Evolutionary conservation across 1,140 invertebrate genomes (phyloP).

Genomic region (Zaprionus gabonicus): DNA sequence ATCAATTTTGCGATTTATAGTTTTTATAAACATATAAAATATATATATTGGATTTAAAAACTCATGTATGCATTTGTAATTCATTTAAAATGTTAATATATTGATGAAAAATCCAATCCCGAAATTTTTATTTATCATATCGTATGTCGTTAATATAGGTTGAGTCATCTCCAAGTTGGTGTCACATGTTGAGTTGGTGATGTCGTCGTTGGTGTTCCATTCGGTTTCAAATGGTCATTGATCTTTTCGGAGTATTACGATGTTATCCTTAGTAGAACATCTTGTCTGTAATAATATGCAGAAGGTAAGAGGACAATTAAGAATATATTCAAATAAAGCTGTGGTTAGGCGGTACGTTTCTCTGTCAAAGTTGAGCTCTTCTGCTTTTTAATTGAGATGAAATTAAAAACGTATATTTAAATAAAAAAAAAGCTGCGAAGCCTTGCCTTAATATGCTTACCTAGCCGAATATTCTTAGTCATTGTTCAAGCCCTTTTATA

Average conservation of each 20-base stretch:
- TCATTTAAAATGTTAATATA: constrained; percentile 68
- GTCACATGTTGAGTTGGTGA: constrained; percentile 31
- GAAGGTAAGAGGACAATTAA: neutral
- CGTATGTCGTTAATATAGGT: constrained; percentile 29
- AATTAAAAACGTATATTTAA: constrained; percentile 62
- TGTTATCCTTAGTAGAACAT: constrained; percentile 32
- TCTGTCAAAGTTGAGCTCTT: constrained; percentile 76
- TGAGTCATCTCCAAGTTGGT: constrained; percentile 28
- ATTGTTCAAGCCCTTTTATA: constrained; percentile 64
- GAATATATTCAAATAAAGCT: neutral
- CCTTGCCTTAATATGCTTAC: constrained; percentile 73
- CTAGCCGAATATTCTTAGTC: constrained; percentile 71
- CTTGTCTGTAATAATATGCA: constrained; percentile 38
- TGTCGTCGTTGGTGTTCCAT: constrained; percentile 21
- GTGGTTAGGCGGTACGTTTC: constrained; percentile 44
- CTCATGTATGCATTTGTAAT: constrained; percentile 69
- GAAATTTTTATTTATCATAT: constrained; percentile 53
- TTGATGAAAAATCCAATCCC: constrained; percentile 66
- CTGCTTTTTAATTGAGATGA: constrained; percentile 59
- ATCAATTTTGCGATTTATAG: constrained; percentile 64
- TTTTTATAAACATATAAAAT: constrained; percentile 82
- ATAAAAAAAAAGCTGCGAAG: constrained; percentile 60
- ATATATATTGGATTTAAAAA: constrained; percentile 70
- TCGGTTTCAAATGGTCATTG: constrained; percentile 3
- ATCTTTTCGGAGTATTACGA: neutral